Evolutionary conservation across 2,113 vertebrate genomes (phyloP).

Genomic region (Phaethornis superciliosus): DNA sequence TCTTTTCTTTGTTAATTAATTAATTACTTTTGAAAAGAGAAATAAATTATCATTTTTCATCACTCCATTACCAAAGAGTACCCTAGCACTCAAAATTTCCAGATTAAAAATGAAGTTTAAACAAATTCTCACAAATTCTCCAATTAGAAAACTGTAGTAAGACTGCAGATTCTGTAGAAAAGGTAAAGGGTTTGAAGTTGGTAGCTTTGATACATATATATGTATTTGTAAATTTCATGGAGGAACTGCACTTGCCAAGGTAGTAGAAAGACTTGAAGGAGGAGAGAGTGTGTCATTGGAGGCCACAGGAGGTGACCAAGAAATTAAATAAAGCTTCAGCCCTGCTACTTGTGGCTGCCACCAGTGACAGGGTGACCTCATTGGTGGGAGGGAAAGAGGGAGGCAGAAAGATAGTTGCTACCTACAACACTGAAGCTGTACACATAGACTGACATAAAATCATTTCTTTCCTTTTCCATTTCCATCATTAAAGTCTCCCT

Average conservation of each 20-base stretch:
- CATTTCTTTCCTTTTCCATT: neutral
- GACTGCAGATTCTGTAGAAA: neutral
- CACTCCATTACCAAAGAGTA: neutral
- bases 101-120: neutral
- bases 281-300: accelerated
- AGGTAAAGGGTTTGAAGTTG: neutral
- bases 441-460: neutral
- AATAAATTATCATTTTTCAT: neutral
- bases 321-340: neutral
- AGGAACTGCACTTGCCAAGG: neutral
- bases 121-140: neutral
- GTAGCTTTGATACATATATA: neutral
- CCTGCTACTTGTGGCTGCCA: neutral
- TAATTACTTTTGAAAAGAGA: conserved; percentile 13
- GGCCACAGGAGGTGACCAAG: neutral
- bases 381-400: neutral
- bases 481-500: neutral
- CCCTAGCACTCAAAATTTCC: neutral
- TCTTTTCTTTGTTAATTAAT: neutral
- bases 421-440: neutral
- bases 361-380: neutral
- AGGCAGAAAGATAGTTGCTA: neutral
- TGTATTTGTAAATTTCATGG: neutral
- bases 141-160: neutral
- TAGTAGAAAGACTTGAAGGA: neutral